Percentiles rank a stretch among this genome's conserved stretches.
Evolutionary conservation across 2,113 vertebrate species (phyloP).

Genomic region (Origma solitaria): DNA sequence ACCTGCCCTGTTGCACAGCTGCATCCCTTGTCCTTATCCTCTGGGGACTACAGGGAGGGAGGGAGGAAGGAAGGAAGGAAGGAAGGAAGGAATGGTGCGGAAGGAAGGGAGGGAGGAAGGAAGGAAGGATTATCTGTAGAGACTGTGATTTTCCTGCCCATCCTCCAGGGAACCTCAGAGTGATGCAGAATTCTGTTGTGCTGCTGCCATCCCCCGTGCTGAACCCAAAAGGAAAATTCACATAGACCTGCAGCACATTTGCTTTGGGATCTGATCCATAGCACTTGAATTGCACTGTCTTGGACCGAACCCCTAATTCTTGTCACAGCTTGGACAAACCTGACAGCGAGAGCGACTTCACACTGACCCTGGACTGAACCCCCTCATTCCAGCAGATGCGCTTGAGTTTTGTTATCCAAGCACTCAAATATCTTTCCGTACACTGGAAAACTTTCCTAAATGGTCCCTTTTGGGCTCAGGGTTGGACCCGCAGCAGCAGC

Average conservation of each 20-base stretch:
- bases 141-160: background rate
- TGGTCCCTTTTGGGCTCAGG: background rate
- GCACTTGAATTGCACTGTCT: background rate
- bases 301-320: background rate
- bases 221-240: background rate
- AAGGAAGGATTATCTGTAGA: background rate
- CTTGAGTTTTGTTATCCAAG: background rate
- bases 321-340: background rate
- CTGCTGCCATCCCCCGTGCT: background rate
- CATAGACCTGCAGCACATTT: background rate
- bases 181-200: background rate
- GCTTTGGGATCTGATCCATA: background rate
- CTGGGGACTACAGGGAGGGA: background rate
- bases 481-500: background rate
- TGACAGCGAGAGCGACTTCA: rapidly evolving
- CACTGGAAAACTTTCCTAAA: background rate
- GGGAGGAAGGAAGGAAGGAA: background rate
- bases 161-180: background rate
- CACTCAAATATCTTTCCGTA: background rate
- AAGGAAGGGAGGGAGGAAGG: background rate
- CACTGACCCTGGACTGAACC: rapidly evolving
- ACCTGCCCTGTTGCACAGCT: background rate
- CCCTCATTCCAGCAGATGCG: rapidly evolving
- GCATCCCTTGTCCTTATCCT: background rate
- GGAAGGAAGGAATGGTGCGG: background rate